These are phyloP conservation scores for Gila orcuttii DNA, from an alignment of 2,113 vertebrate species.

Conservation along the genomic window DNA sequence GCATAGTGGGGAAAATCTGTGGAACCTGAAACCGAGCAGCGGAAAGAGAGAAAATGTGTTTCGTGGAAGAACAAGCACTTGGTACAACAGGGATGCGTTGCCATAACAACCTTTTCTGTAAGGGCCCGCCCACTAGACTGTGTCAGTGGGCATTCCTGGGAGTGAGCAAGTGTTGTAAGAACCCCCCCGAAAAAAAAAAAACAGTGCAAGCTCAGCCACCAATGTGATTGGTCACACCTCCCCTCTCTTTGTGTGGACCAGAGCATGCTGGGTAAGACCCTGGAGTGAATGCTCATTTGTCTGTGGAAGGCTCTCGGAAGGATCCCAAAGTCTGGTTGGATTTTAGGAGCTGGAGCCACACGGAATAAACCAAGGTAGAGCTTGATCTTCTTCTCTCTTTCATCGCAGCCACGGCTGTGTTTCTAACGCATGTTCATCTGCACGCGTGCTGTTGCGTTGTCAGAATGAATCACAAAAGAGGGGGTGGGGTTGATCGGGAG, in stretches of 20 bases:
- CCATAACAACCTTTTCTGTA: constrained; percentile 81
- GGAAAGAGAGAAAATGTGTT: constrained; percentile 57
- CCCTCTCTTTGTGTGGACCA: constrained; percentile 90
- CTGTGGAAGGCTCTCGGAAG: constrained; percentile 74
- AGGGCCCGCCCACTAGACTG: constrained; percentile 81
- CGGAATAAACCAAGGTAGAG: constrained; percentile 76
- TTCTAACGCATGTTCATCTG: constrained; percentile 19
- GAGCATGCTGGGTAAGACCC: constrained; percentile 89
- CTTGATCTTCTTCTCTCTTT: constrained; percentile 53
- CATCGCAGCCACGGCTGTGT: background rate
- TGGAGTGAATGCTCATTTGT: constrained; percentile 87
- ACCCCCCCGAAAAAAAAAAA: constrained; percentile 46
- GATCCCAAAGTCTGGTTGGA: constrained; percentile 75
- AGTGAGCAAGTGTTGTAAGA: constrained; percentile 53
- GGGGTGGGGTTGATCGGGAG: constrained; percentile 74
- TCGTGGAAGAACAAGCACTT: constrained; percentile 55
- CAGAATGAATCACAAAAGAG: constrained; percentile 72
- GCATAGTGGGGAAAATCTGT: constrained; percentile 14
- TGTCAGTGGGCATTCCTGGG: constrained; percentile 81
- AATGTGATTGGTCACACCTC: constrained; percentile 95
- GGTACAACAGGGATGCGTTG: constrained; percentile 85
- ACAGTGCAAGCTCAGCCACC: constrained; percentile 76
- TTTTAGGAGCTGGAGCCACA: constrained; percentile 73
- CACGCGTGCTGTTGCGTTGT: constrained; percentile 45
- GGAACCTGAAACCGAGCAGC: constrained; percentile 21